These are phyloP conservation scores for Drosophila parabipectinata DNA, from an alignment of 1,140 invertebrate species.

Conservation along the genomic window DNA sequence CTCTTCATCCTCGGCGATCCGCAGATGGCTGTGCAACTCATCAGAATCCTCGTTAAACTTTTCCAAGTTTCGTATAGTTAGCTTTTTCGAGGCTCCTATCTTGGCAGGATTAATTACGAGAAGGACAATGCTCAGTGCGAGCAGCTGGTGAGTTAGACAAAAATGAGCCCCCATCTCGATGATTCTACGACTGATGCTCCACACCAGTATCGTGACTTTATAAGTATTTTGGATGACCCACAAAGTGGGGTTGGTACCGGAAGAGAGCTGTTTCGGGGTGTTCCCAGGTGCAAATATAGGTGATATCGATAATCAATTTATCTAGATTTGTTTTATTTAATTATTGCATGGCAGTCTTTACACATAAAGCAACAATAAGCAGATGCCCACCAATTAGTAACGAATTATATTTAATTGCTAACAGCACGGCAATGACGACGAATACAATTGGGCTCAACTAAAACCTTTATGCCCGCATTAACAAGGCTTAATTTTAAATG, in stretches of 20 bases:
- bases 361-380: conserved; percentile 49
- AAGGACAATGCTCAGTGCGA: conserved; percentile 19
- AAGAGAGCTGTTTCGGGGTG: conserved; percentile 3
- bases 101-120: background rate
- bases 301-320: conserved; percentile 10
- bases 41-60: conserved; percentile 39
- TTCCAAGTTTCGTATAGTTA: conserved; percentile 43
- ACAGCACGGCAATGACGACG: conserved; percentile 49
- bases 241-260: conserved; percentile 15
- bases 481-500: background rate
- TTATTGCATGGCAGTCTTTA: conserved; percentile 53
- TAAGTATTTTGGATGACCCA: conserved; percentile 5
- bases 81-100: background rate
- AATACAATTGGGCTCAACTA: conserved; percentile 13
- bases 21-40: conserved; percentile 27
- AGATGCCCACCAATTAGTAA: conserved; percentile 27
- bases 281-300: conserved; percentile 11
- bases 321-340: conserved; percentile 36
- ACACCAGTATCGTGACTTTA: background rate
- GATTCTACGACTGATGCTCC: conserved; percentile 4
- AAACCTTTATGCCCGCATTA: conserved; percentile 9
- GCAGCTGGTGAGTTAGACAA: background rate
- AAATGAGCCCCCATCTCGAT: conserved; percentile 24
- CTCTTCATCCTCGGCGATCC: conserved; percentile 36
- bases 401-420: conserved; percentile 47